A percentile compares a stretch with the other conserved stretches of the same genome.
phyloP scores from a whole-genome alignment of 2,888 invertebrate genomes.

The Serripes groenlandicus region DNA sequence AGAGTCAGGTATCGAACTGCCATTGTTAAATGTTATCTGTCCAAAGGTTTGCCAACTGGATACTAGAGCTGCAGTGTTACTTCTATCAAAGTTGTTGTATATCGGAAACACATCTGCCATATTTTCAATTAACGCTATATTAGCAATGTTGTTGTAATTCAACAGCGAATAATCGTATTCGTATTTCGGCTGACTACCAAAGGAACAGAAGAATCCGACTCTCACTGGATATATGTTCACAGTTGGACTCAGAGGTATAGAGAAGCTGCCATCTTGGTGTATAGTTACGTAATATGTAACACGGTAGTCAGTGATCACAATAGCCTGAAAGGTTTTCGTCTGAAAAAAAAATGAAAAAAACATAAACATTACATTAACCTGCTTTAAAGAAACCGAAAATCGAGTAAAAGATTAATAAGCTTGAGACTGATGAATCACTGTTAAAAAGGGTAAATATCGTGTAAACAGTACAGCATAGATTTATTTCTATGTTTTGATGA shows the following conservation, averaged over 20 bases:
- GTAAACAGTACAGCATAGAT: too few species aligned
- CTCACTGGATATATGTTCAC: constrained; percentile 53
- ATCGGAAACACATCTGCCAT: constrained; percentile 51
- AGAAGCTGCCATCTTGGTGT: constrained; percentile 62
- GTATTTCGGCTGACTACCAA: constrained; percentile 48
- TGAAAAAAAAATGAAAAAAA: constrained; percentile 47
- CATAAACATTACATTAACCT: too few species aligned
- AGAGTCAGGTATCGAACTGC: constrained; percentile 18
- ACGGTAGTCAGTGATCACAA: constrained; percentile 66
- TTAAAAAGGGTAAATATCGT: too few species aligned
- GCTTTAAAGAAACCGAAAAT: too few species aligned
- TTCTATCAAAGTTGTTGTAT: constrained; percentile 25
- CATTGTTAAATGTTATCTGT: constrained; percentile 26
- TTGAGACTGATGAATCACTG: too few species aligned
- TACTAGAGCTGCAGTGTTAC: background rate
- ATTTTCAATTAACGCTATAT: constrained; percentile 48
- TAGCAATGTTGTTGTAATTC: constrained; percentile 6
- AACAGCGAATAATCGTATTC: constrained; percentile 58
- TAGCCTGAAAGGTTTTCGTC: constrained; percentile 67
- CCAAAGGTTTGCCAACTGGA: constrained; percentile 21
- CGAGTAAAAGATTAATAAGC: too few species aligned
- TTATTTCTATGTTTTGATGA: too few species aligned
- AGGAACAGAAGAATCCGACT: constrained; percentile 44
- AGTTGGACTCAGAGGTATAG: constrained; percentile 31
- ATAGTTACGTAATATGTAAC: constrained; percentile 49